Base-by-base conservation (phyloP, 2,113 vertebrate species). In the Antigone vipio region DNA sequence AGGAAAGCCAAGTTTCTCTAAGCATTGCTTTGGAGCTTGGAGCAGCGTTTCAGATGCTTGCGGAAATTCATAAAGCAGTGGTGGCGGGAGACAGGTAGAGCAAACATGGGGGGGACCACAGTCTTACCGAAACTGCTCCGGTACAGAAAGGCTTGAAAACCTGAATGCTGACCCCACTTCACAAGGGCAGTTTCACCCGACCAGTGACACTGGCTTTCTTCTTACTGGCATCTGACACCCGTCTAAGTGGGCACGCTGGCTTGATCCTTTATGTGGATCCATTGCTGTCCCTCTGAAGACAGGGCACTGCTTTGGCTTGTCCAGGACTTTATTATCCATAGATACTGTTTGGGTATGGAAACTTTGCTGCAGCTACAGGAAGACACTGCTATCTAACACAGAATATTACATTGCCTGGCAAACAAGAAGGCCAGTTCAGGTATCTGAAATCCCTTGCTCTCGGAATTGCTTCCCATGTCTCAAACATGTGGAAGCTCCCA, bases 181-280 rank as follows among this genome's bases (percentile, higher is more conserved):
- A 44, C 0, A 0, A 56, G 7, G 6, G 15, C 19, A 23, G 3
- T 74, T 87, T 72, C 56, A 72, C 34, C 60, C 44, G 12, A 40
- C 63, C 14, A 49, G 30, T 60, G 32, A 52, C 35, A 40, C 7
- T 81, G 44, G 16, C 52, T 78, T 93, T 68, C 44, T 85, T 83
- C 30, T 75, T 69, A 11, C 18, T 73, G 34, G 27, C 38, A 38
- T 69, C 45, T 45, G 72, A 38, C 21, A 21, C n/a, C 20, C 34
- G 18, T 38, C 34, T 34, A 24, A 16, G 19, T 19, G 29, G n/a
- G 18, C 29, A 78, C 4, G 4, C 19, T 71, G 45, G 7, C 29
- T 85, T 50, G 15, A 11, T 88, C 13, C 30, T 86, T 74, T 30
- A 6, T 35, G 12, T 42, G 44, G 18, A 84, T 68, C 18, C 21